A percentile compares a stretch with the other conserved stretches of the same genome.
phyloP scores from a whole-genome alignment of 2,888 invertebrate genomes.

The Lordiphosa andalusiaca region DNA sequence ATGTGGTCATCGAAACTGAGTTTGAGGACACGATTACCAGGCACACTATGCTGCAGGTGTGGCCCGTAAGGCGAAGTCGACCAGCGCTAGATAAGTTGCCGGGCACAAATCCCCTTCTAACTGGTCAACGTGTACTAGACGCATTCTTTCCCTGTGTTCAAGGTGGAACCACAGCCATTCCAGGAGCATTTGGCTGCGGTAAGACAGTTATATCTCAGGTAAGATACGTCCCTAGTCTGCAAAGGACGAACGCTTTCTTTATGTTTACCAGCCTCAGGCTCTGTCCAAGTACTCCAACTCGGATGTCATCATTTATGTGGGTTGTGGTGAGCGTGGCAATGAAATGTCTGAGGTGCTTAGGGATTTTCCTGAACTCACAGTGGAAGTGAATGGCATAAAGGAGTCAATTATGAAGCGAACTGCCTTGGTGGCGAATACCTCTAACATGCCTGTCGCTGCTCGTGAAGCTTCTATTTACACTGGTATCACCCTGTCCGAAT shows the following conservation, averaged over 20 bases:
- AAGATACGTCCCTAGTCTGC: background rate
- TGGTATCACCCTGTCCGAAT: slow-evolving; percentile 98
- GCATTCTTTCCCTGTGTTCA: slow-evolving; percentile 99
- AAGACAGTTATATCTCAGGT: slow-evolving; percentile 97
- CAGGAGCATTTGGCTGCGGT: slow-evolving; percentile 99
- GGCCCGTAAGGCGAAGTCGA: slow-evolving; percentile 98
- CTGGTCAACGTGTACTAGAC: slow-evolving; percentile 98
- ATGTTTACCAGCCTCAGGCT: slow-evolving; percentile 82
- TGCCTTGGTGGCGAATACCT: slow-evolving; percentile 99
- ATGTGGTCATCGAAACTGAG: slow-evolving; percentile 97
- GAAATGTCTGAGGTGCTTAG: slow-evolving; percentile 99
- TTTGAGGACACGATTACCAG: slow-evolving; percentile 95
- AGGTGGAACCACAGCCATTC: slow-evolving; percentile 99
- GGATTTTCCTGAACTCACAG: slow-evolving; percentile 98
- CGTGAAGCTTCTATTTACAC: slow-evolving; percentile 99
- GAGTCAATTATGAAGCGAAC: slow-evolving; percentile 99
- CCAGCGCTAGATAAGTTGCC: slow-evolving; percentile 98
- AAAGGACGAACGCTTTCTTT: background rate
- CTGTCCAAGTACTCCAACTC: slow-evolving; percentile 99
- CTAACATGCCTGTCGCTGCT: slow-evolving; percentile 99
- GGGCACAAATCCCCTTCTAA: slow-evolving; percentile 97
- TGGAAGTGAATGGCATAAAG: slow-evolving; percentile 96
- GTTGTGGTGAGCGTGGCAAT: slow-evolving; percentile 99
- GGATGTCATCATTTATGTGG: slow-evolving; percentile 99
- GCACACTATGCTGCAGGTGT: slow-evolving; percentile 98